Evolutionary conservation across 1,140 invertebrate genomes (phyloP).

Genomic region (Palaemon carinicauda): DNA sequence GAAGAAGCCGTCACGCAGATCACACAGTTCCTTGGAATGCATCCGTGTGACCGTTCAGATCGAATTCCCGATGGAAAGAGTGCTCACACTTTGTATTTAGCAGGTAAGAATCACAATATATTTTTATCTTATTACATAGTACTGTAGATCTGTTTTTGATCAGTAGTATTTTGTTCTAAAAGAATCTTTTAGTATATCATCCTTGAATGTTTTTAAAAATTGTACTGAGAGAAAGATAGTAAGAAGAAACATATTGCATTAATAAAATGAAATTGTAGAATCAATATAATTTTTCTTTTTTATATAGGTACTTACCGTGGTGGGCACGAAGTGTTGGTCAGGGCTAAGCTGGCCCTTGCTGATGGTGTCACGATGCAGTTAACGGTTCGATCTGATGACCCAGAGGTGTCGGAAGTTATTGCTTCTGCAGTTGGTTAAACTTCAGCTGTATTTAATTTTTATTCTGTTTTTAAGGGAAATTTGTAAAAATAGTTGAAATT

Average conservation of each 20-base stretch:
- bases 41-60: conserved; percentile 85
- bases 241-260: too few species aligned
- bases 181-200: too few species aligned
- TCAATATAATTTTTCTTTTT: neutral
- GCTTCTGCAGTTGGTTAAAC: conserved; percentile 83
- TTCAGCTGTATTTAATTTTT: neutral
- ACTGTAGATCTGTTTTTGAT: neutral
- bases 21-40: conserved; percentile 86
- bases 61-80: conserved; percentile 84
- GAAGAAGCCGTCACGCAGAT: conserved; percentile 90
- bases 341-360: conserved; percentile 82
- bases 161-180: too few species aligned
- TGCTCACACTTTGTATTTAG: conserved; percentile 81
- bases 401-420: conserved; percentile 81
- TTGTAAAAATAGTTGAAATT: neutral
- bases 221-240: too few species aligned
- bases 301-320: conserved; percentile 82
- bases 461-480: neutral
- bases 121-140: neutral
- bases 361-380: conserved; percentile 80
- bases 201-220: too few species aligned
- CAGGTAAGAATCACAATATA: conserved; percentile 71
- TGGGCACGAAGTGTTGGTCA: conserved; percentile 86
- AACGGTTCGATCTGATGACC: conserved; percentile 71
- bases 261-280: neutral